phyloP scores from a whole-genome alignment of 2,888 invertebrate genomes.

The Dusona sp. region DNA sequence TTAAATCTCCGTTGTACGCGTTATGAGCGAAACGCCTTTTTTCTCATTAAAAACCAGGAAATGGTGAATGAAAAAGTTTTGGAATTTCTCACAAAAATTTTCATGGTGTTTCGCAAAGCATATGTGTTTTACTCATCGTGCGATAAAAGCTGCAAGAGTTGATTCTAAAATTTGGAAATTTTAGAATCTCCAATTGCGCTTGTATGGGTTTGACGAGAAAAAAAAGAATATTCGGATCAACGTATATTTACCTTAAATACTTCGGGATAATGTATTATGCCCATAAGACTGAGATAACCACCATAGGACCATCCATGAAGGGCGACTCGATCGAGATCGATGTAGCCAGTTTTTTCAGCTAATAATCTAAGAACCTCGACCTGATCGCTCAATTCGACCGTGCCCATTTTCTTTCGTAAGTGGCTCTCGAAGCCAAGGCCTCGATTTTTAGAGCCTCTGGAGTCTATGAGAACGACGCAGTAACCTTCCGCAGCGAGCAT shows the following conservation, averaged over 20 bases:
- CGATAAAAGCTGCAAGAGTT: no score
- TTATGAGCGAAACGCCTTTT: no score
- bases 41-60: no score
- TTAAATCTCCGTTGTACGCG: no score
- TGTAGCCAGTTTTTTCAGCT: constrained; percentile 92
- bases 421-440: constrained; percentile 97
- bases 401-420: constrained; percentile 95
- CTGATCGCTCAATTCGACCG: constrained; percentile 97
- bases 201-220: background rate
- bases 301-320: constrained; percentile 99
- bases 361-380: constrained; percentile 96
- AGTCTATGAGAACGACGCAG: constrained; percentile 97
- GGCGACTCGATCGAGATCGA: constrained; percentile 96
- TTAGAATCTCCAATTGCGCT: background rate
- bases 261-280: constrained; percentile 95
- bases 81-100: no score
- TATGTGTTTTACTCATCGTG: no score
- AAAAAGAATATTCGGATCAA: background rate
- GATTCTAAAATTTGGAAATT: no score
- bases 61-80: no score
- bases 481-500: constrained; percentile 98
- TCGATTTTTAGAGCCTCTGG: constrained; percentile 96
- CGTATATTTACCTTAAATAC: constrained; percentile 91
- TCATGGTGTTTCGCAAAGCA: no score
- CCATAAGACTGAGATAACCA: constrained; percentile 98